Conservation (phyloP, 2,888 invertebrate genomes). For the Eupithecia tripunctaria region DNA sequence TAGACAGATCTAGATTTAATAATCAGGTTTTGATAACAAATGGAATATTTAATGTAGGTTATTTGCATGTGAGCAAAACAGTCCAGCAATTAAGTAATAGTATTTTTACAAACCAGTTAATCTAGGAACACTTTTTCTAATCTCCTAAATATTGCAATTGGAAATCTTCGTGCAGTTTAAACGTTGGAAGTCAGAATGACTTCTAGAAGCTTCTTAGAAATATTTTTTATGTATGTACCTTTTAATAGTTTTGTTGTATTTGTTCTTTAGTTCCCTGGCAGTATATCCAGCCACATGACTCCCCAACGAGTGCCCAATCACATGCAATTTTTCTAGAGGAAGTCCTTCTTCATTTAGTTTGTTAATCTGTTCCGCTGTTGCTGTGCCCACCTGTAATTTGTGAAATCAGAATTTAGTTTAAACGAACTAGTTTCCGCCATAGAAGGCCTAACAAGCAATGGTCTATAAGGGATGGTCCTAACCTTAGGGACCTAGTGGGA, state of each 20-base stretch:
- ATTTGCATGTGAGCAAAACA: not conserved
- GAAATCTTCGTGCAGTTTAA: not conserved
- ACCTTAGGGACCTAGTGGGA: too few species aligned
- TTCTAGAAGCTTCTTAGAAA: not conserved
- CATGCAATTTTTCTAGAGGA: conserved; percentile 67
- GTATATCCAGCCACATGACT: conserved; percentile 81
- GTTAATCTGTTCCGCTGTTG: conserved; percentile 70
- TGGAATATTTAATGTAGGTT: not conserved
- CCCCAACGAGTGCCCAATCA: conserved; percentile 80
- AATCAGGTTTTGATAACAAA: not conserved
- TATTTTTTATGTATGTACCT: conserved; percentile 55
- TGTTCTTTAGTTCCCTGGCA: conserved; percentile 74
- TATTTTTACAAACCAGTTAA: not conserved
- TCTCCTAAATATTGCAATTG: not conserved
- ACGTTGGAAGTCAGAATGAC: not conserved
- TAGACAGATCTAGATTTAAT: not conserved
- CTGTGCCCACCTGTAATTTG: conserved; percentile 70
- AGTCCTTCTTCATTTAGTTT: conserved; percentile 69
- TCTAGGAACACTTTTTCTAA: not conserved
- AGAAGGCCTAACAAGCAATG: too few species aligned
- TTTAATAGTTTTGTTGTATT: conserved; percentile 70
- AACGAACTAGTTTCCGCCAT: not conserved
- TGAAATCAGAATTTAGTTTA: too few species aligned
- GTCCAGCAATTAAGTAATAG: not conserved
- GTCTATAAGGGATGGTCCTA: too few species aligned